These are phyloP conservation scores for Lasioglossum lativentre DNA, from an alignment of 2,888 invertebrate species.

Conservation along the genomic window DNA sequence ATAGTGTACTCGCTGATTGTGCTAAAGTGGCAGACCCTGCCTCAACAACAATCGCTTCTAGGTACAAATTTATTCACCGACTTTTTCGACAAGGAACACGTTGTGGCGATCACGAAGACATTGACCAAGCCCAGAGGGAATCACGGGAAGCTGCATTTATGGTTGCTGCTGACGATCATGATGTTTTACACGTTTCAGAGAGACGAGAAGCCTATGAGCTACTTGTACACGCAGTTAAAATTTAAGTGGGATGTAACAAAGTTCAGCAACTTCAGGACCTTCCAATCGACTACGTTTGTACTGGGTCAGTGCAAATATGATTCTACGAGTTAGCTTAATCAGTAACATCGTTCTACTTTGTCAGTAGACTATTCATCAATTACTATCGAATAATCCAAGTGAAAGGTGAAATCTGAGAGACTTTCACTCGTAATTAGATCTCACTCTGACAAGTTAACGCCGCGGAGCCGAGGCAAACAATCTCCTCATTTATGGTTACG, in stretches of 20 bases:
- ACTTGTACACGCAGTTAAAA: conserved; percentile 90
- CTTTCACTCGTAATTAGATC: conserved; percentile 45
- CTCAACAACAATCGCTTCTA: conserved; percentile 87
- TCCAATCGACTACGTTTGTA: conserved; percentile 90
- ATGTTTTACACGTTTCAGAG: conserved; percentile 93
- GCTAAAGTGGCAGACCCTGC: conserved; percentile 90
- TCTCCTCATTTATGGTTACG: background rate
- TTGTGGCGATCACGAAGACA: conserved; percentile 87
- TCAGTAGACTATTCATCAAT: background rate
- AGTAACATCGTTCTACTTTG: no score
- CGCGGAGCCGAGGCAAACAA: background rate
- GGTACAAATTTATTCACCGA: conserved; percentile 88
- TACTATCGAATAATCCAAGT: background rate
- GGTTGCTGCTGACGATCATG: conserved; percentile 91
- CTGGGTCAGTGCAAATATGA: conserved; percentile 82
- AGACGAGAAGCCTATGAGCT: conserved; percentile 92
- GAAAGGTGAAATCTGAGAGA: conserved; percentile 46
- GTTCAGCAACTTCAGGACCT: conserved; percentile 91
- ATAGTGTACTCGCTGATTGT: conserved; percentile 88
- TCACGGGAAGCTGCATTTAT: conserved; percentile 87
- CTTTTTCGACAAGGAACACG: conserved; percentile 90
- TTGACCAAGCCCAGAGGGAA: conserved; percentile 87
- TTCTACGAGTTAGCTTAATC: background rate
- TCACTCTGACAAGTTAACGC: background rate
- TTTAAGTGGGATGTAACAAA: conserved; percentile 90